Percentiles rank a stretch among this genome's conserved stretches.
Evolutionary conservation across 2,888 invertebrate species (phyloP).

Genomic region (Ichneumoninae sp.): DNA sequence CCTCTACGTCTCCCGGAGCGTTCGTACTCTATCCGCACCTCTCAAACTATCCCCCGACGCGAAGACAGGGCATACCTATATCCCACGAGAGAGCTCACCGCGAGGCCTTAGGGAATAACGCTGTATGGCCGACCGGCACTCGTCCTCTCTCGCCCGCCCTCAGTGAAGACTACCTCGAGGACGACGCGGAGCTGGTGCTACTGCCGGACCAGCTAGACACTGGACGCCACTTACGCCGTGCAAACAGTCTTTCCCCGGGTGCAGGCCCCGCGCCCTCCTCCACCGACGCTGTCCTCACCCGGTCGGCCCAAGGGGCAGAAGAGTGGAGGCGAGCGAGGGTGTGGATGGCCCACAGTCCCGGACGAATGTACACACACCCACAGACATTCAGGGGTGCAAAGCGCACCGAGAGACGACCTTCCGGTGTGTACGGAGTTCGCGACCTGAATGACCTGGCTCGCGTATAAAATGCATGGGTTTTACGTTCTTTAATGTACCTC

Average conservation of each 20-base stretch:
- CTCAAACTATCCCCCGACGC: slow-evolving; percentile 45
- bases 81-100: slow-evolving; percentile 45
- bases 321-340: slow-evolving; percentile 85
- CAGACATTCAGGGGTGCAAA: slow-evolving; percentile 66
- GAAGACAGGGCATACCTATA: slow-evolving; percentile 8
- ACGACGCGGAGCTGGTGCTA: slow-evolving; percentile 58
- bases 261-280: slow-evolving; percentile 64
- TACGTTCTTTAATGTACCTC: slow-evolving; percentile 74
- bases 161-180: slow-evolving; percentile 54
- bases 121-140: slow-evolving; percentile 40
- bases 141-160: not conserved
- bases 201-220: slow-evolving; percentile 73
- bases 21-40: slow-evolving; percentile 37
- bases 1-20: slow-evolving; percentile 37
- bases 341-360: slow-evolving; percentile 59
- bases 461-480: slow-evolving; percentile 84
- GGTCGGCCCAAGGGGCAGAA: slow-evolving; percentile 70
- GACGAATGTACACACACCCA: slow-evolving; percentile 72
- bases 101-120: slow-evolving; percentile 50
- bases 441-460: slow-evolving; percentile 78
- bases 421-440: slow-evolving; percentile 71
- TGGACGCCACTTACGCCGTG: slow-evolving; percentile 81
- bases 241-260: slow-evolving; percentile 75
- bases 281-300: slow-evolving; percentile 63
- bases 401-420: slow-evolving; percentile 9